Base-by-base conservation (phyloP, 2,888 invertebrate genomes). In the Sinodicranocentrus sp. region DNA sequence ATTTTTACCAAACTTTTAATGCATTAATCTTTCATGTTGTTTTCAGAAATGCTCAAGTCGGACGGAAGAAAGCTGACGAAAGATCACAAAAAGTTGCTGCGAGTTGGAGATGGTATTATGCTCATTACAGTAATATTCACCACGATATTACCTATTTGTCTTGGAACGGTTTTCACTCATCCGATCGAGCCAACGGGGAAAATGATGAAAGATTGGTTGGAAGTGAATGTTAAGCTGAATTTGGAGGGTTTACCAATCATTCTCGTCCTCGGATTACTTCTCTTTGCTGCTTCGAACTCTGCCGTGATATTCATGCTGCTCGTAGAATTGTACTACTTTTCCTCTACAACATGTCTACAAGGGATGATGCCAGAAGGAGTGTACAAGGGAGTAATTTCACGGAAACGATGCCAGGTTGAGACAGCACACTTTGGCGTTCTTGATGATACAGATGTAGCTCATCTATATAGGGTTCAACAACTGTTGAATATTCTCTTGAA, bases 81-180 rank as follows among this genome's bases (percentile, higher is more conserved):
- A 26, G 39, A 52, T 25, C 70, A 70, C 52, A 70, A 70, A 26
- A 13, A 8, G 52, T 15, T 44, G 17, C 1, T 70, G 15, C 25
- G 28, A n/a, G 10, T 10, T 26, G 39, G 19, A 26, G 70, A 70
- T 2, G 8, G 26, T n/a, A 10, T 70, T 25, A 26, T 52, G 26
- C 1, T 52, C 1, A 8, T 26, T 0, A 2, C 52, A 17, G 25
- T 1, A 3, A 6, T 52, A 6, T 28, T 70, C 3, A 48, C n/a
- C 13, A 25, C 39, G 1, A 15, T 44, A 1, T 15, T 67, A 1
- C 67, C 67, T 8, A 0, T 44, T 1, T 13, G n/a, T 21, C 23
- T 67, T 8, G 44, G 23, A 19, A 21, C 39, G 0, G 23, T 21
- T 1, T 21, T 67, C 1, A 21, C 44, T 0, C 67, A 67, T 43